phyloP scores from a whole-genome alignment of 2,113 vertebrate genomes.

The Ifrita kowaldi region DNA sequence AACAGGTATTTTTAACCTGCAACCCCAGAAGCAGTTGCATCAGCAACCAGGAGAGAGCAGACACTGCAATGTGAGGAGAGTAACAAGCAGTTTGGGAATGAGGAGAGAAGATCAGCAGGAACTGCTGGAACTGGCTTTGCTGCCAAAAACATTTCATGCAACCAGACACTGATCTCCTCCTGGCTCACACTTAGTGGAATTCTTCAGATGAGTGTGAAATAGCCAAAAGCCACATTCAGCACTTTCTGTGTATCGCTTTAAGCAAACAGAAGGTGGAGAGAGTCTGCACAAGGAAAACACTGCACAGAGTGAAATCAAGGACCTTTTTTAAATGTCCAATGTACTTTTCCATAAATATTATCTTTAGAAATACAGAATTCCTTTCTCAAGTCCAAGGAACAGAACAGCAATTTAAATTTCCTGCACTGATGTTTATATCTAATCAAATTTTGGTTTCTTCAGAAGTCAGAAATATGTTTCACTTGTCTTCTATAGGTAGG shows the following conservation, averaged over 20 bases:
- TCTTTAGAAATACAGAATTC: background rate
- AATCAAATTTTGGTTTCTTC: background rate
- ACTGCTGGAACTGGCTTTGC: background rate
- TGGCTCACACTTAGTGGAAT: background rate
- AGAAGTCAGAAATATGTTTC: background rate
- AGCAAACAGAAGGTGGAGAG: background rate
- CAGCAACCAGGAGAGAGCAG: background rate
- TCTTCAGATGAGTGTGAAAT: background rate
- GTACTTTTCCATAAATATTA: background rate
- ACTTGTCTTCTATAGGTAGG: background rate
- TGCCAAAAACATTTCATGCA: background rate
- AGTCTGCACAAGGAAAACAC: background rate
- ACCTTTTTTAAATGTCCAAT: background rate
- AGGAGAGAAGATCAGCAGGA: background rate
- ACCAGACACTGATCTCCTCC: background rate
- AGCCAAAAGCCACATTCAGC: background rate
- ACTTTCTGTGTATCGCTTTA: background rate
- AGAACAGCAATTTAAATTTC: background rate
- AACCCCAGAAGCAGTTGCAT: background rate
- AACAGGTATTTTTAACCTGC: slow-evolving; percentile 16
- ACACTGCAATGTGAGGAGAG: background rate
- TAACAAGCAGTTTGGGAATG: background rate
- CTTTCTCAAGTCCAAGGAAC: background rate
- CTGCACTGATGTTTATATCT: background rate
- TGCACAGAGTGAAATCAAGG: background rate